Conservation (phyloP, 2,113 vertebrate species). For the Neotoma lepida region DNA sequence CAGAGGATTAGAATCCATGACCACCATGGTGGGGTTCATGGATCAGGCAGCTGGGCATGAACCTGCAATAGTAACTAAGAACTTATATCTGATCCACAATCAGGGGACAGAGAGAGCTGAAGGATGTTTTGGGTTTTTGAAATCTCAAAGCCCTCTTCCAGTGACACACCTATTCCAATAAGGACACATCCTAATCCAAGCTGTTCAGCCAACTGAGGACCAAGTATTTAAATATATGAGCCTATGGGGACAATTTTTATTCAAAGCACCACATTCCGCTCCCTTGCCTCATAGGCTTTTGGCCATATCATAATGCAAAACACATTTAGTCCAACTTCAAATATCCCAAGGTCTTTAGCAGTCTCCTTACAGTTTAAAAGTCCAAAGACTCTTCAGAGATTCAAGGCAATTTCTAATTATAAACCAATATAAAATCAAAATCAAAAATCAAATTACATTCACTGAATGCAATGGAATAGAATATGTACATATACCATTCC, state of each 20-base stretch:
- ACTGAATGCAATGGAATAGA: background rate
- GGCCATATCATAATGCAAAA: background rate
- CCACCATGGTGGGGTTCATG: background rate
- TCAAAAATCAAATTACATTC: background rate
- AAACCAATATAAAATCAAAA: background rate
- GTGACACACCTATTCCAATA: background rate
- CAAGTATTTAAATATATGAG: background rate
- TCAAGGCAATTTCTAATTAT: background rate
- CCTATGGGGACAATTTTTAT: background rate
- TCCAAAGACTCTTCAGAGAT: background rate
- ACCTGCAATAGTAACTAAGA: background rate
- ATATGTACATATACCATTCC: background rate
- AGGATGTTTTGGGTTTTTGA: background rate
- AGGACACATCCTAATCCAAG: background rate
- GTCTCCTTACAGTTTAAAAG: background rate
- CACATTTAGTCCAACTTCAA: background rate
- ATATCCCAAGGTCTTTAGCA: background rate
- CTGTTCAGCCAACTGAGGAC: background rate
- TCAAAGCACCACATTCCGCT: background rate
- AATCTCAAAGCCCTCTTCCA: background rate
- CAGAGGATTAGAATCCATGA: background rate
- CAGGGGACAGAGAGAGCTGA: background rate
- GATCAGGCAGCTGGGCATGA: background rate
- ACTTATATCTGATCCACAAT: background rate
- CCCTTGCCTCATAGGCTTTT: background rate